phyloP scores from a whole-genome alignment of 2,797 vertebrate genomes.

The Crenichthys baileyi region DNA sequence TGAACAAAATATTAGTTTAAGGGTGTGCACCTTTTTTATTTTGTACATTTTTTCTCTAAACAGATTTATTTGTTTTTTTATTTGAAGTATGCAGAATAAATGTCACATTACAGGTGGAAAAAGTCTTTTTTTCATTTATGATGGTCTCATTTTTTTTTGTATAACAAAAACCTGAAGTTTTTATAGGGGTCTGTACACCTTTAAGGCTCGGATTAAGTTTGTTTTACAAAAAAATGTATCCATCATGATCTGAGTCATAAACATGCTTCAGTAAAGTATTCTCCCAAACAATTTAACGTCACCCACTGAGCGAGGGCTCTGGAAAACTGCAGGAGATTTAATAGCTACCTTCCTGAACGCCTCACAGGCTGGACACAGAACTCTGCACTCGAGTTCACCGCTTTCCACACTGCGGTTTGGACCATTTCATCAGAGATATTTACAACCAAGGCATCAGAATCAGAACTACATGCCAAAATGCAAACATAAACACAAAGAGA shows the following conservation, averaged over 20 bases:
- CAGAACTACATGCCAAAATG: slow-evolving; percentile 85
- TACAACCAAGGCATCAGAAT: slow-evolving; percentile 87
- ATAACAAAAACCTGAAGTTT: background rate
- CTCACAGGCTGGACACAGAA: slow-evolving; percentile 85
- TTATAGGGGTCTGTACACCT: background rate
- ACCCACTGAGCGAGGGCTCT: slow-evolving; percentile 1
- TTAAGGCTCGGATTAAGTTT: background rate
- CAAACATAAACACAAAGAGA: slow-evolving; percentile 55
- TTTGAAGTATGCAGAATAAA: background rate
- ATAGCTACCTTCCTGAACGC: slow-evolving; percentile 89
- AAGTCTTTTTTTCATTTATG: background rate
- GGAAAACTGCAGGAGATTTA: slow-evolving; percentile 37
- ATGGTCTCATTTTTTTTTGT: background rate
- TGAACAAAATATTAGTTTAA: background rate
- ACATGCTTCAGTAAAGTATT: background rate
- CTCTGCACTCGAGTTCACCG: slow-evolving; percentile 86
- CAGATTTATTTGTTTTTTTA: background rate
- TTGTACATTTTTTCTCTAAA: background rate
- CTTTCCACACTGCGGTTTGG: slow-evolving; percentile 91
- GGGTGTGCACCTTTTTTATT: background rate
- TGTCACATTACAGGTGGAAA: background rate
- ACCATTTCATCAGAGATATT: slow-evolving; percentile 95
- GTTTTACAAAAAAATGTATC: background rate
- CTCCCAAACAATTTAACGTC: background rate
- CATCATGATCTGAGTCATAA: slow-evolving; percentile 1